Evolutionary conservation across 2,113 vertebrate genomes (phyloP), one percentile per base, ranked within the genome.

Genomic region (Prinia subflava): DNA sequence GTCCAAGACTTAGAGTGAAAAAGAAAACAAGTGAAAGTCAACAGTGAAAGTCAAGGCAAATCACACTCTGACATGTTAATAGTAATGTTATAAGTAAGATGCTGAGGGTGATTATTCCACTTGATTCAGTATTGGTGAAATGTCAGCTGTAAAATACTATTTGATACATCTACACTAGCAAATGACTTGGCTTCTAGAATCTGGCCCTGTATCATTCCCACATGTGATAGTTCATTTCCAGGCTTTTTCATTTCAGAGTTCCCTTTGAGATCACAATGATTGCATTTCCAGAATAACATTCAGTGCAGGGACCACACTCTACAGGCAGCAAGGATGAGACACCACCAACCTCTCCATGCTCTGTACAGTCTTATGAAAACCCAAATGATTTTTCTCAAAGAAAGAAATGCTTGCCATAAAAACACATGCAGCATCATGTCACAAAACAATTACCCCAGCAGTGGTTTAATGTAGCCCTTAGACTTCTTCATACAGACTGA

Each of bases 61-160:
- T 91, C 67, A 69, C 70, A 76, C 76, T 88, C 70, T 96, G 94
- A 83, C 85, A 83, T 57, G 55, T 87, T 91, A 94, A 85, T 79
- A 88, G 78, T 24, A 87, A 82, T 90, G 47, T 37, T 85, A 84
- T 89, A 79, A 73, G 65, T 73, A 93, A 83, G 88, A 85, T 83
- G 83, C 55, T 80, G 67, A 68, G 49, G 75, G 62, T 94, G 85
- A 92, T 95, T 73, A 69, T 87, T 94, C 37, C 67, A 31, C 71
- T 90, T 76, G 87, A 95, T 82, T 82, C 87, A 53, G 62, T 96
- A 94, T 93, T 90, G 95, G 92, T 87, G 78, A 96, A 94, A 93
- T 68, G 75, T 90, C 94, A 93, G 62, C 63, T 90, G n/a, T 90
- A 85, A 90, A 96, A 85, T 94, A 94, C 57, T 90, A 20, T 30